Evolutionary conservation across 2,888 invertebrate species (phyloP).

Genomic region (Lasius fuliginosus): DNA sequence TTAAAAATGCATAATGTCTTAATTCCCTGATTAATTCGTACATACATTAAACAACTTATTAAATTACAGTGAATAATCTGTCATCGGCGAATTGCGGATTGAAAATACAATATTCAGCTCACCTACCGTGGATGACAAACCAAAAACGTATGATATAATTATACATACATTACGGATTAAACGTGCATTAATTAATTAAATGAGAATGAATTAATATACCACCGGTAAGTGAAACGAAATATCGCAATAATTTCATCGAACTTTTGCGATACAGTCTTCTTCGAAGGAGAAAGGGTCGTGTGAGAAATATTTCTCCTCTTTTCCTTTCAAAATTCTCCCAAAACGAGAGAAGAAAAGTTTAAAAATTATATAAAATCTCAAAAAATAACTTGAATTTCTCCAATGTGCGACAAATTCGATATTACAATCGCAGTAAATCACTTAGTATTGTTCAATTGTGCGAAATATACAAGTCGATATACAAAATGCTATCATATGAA

Average conservation of each 20-base stretch:
- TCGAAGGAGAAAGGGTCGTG: neutral
- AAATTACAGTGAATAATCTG: constrained; percentile 18
- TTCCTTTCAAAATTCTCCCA: neutral
- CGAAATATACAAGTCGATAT: neutral
- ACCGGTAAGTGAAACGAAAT: neutral
- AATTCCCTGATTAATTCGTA: constrained; percentile 41
- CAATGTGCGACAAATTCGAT: neutral
- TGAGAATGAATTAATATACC: constrained; percentile 29
- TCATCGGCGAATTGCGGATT: neutral
- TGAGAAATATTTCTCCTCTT: neutral
- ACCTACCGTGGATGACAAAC: constrained; percentile 26
- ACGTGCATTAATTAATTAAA: constrained; percentile 44
- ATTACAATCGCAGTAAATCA: neutral
- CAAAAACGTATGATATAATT: constrained; percentile 33
- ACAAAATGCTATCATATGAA: neutral
- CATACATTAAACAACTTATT: constrained; percentile 42
- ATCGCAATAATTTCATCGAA: neutral
- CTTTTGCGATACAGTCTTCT: neutral
- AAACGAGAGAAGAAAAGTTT: neutral
- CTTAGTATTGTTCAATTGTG: neutral
- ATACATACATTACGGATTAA: constrained; percentile 45
- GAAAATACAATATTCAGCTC: constrained; percentile 43
- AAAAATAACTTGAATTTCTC: neutral
- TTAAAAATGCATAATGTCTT: constrained; percentile 45
- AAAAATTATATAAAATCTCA: neutral